Conservation (phyloP, 2,797 vertebrate species). For the Orientallactaga sibirica region DNA sequence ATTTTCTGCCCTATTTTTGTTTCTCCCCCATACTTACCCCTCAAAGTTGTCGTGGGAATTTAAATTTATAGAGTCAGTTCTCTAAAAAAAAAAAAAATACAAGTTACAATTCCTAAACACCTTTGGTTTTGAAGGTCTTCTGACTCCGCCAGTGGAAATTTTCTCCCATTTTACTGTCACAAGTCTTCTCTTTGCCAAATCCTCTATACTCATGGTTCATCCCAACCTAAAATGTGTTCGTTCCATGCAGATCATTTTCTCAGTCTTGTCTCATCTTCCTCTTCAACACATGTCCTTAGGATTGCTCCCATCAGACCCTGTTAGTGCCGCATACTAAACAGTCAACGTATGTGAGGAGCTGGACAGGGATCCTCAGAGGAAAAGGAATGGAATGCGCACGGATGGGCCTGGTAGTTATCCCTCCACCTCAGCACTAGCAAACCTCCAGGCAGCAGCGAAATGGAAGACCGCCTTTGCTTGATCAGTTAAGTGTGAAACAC, state of each 20-base stretch:
- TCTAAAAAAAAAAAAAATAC: not conserved
- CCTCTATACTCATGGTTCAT: conserved; percentile 25
- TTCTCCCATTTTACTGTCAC: not conserved
- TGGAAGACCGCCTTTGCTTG: not conserved
- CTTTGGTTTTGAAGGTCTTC: not conserved
- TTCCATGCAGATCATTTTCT: not conserved
- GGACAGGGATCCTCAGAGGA: not conserved
- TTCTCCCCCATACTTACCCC: not conserved
- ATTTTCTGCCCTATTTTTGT: conserved; percentile 22
- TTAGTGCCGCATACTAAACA: not conserved
- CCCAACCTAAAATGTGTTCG: not conserved
- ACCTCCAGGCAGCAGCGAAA: not conserved
- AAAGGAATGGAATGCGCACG: not conserved
- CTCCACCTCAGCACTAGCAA: not conserved
- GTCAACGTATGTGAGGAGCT: not conserved
- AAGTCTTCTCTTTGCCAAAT: not conserved
- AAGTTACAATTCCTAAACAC: not conserved
- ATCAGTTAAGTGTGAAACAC: not conserved
- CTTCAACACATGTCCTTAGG: not conserved
- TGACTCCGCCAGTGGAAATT: not conserved
- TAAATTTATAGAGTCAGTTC: conserved; percentile 6
- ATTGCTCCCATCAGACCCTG: not conserved
- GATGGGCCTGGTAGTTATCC: not conserved
- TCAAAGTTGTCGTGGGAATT: conserved; percentile 24
- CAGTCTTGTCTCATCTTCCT: not conserved